Evolutionary conservation across 2,113 vertebrate genomes (phyloP).

Genomic region (Dicentrarchus labrax): DNA sequence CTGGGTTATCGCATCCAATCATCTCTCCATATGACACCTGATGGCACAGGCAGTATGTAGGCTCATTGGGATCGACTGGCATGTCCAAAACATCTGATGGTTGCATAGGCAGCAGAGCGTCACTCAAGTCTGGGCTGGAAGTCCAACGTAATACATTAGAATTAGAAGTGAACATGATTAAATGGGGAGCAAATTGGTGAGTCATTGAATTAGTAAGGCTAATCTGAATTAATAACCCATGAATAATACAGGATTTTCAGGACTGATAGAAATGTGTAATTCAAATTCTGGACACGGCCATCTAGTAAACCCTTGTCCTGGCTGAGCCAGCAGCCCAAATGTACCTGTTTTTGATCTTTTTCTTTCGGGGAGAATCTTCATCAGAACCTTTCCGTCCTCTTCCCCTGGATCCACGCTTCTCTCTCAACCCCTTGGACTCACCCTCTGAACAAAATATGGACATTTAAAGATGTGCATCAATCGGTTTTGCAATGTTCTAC

Average conservation of each 20-base stretch:
- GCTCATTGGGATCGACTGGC: slow-evolving; percentile 98
- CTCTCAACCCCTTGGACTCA: slow-evolving; percentile 86
- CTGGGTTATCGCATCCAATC: slow-evolving; percentile 98
- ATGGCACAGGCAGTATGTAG: slow-evolving; percentile 97
- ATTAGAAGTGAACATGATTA: not conserved
- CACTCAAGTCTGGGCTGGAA: slow-evolving; percentile 89
- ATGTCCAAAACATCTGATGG: slow-evolving; percentile 98
- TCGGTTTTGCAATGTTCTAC: accelerated
- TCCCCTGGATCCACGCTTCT: slow-evolving; percentile 91
- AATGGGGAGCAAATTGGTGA: not conserved
- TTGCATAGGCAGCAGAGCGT: slow-evolving; percentile 92
- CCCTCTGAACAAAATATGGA: slow-evolving; percentile 82
- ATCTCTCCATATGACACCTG: slow-evolving; percentile 99
- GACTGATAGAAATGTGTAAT: not conserved
- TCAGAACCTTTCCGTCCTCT: slow-evolving; percentile 91
- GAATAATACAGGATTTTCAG: not conserved
- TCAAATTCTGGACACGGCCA: not conserved
- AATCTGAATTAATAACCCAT: not conserved
- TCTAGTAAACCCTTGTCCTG: not conserved
- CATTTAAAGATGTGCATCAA: not conserved
- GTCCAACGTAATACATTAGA: slow-evolving; percentile 3
- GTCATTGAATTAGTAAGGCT: no score
- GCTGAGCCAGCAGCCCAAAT: not conserved
- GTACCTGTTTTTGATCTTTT: slow-evolving; percentile 95
- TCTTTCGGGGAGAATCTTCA: slow-evolving; percentile 95